phyloP scores from a whole-genome alignment of 2,888 invertebrate species.

The Rotaria sp. region DNA sequence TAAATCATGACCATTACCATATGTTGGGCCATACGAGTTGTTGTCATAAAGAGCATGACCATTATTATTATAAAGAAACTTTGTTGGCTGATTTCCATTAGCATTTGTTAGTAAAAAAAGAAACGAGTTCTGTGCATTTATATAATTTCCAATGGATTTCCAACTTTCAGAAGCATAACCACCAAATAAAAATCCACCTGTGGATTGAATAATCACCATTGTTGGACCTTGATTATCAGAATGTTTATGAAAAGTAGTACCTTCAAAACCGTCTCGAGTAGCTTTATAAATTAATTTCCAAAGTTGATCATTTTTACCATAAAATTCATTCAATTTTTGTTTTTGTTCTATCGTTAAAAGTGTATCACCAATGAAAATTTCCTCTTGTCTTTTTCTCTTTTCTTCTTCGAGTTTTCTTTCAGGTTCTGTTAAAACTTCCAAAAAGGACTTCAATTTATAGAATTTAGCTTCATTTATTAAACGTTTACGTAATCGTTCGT shows the following conservation, averaged over 20 bases:
- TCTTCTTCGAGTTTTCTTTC: neutral
- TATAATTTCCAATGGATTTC: neutral
- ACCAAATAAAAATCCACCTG: neutral
- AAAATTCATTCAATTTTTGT: neutral
- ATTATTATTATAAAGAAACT: neutral
- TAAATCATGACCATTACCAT: neutral
- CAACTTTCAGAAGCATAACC: neutral
- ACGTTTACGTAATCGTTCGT: neutral
- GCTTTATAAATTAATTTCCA: neutral
- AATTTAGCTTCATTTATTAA: neutral
- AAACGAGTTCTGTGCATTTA: neutral
- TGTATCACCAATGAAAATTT: neutral
- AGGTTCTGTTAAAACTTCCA: neutral
- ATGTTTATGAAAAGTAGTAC: neutral
- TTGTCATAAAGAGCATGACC: neutral
- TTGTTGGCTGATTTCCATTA: neutral
- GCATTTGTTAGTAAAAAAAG: neutral
- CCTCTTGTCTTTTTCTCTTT: neutral
- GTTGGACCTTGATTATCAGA: slow-evolving; percentile 16
- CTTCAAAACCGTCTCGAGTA: neutral
- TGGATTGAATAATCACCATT: neutral
- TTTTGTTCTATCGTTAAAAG: neutral
- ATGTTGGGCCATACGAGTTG: neutral
- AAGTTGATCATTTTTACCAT: neutral
- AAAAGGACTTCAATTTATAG: neutral